phyloP scores from a whole-genome alignment of 2,797 vertebrate genomes.

The Tragopan temminckii region DNA sequence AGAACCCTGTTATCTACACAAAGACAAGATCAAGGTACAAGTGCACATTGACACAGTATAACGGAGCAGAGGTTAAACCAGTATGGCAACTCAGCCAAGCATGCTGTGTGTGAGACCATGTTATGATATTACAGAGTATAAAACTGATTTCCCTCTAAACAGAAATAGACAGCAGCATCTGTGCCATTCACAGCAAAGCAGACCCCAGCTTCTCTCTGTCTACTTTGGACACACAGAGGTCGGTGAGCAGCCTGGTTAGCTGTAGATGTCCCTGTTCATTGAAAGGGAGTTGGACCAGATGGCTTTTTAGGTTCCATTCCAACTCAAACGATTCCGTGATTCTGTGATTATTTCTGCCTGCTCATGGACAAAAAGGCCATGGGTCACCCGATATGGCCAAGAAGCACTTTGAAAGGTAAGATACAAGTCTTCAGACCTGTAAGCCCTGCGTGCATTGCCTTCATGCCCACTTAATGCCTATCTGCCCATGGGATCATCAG shows the following conservation, averaged over 20 bases:
- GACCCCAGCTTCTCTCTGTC: not conserved
- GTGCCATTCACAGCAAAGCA: not conserved
- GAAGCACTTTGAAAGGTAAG: not conserved
- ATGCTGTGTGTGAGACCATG: not conserved
- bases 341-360: accelerated
- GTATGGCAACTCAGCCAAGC: not conserved
- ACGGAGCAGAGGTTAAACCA: not conserved
- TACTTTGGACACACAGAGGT: not conserved
- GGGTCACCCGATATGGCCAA: accelerated
- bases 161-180: not conserved
- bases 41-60: accelerated
- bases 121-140: not conserved
- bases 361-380: too few relatives aligned
- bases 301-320: too few relatives aligned
- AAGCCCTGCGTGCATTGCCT: not conserved
- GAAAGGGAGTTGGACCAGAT: too few relatives aligned
- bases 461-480: not conserved
- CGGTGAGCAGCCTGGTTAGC: too few relatives aligned
- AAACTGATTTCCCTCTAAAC: not conserved
- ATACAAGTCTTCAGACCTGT: not conserved
- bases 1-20: not conserved
- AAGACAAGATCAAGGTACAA: not conserved
- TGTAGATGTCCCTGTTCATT: too few relatives aligned
- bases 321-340: too few relatives aligned
- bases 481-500: not conserved